Conservation (phyloP, 1,140 invertebrate species). For the Drosophila kepulauana region DNA sequence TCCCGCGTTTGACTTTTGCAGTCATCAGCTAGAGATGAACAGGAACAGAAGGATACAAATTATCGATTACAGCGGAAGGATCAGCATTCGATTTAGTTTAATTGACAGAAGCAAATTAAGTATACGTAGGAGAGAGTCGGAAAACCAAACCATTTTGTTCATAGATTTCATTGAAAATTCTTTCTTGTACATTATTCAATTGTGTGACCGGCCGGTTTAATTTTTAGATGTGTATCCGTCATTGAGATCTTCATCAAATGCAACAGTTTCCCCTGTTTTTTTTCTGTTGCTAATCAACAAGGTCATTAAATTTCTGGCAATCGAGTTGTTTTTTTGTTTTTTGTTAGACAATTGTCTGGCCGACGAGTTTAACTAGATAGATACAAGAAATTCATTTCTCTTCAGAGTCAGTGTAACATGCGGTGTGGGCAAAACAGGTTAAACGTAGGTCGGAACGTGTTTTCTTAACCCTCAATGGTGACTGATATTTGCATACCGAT, state of each 20-base stretch:
- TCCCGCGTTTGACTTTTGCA: neutral
- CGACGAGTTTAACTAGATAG: neutral
- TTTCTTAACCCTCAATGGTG: conserved; percentile 15
- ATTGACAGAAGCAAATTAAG: too few relatives aligned
- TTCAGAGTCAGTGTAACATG: neutral
- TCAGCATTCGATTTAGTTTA: too few relatives aligned
- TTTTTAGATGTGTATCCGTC: neutral
- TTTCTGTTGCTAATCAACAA: conserved; percentile 17
- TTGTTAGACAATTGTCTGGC: conserved; percentile 21
- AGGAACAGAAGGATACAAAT: neutral
- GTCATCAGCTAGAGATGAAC: conserved; percentile 13
- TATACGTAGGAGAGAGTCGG: too few relatives aligned
- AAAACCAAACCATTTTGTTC: too few relatives aligned
- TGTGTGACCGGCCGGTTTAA: conserved; percentile 20
- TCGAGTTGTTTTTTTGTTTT: conserved; percentile 6
- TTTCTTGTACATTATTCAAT: too few relatives aligned
- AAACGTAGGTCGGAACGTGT: conserved; percentile 15
- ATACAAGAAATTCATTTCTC: conserved; percentile 19
- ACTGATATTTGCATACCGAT: conserved; percentile 17
- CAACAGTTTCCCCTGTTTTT: conserved; percentile 2
- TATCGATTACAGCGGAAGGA: neutral
- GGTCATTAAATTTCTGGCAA: conserved; percentile 45
- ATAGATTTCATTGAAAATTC: too few relatives aligned
- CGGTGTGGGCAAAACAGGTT: conserved; percentile 32
- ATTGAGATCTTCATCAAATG: conserved; percentile 2